These are phyloP conservation scores for Pogoniulus pusillus DNA, from an alignment of 2,797 vertebrate species.

Conservation along the genomic window DNA sequence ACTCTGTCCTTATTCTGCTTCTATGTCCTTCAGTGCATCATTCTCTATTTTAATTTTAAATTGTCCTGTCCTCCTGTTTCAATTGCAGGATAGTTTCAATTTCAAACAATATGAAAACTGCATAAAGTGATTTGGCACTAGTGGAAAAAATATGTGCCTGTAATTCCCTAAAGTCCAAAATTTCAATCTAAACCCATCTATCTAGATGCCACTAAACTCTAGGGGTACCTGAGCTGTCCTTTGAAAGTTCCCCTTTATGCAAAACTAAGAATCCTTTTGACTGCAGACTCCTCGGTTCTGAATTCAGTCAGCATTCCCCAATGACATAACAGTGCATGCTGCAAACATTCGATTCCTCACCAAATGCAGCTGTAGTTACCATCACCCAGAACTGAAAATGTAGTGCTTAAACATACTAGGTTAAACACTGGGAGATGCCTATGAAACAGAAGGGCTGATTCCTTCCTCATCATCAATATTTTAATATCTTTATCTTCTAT, in stretches of 20 bases:
- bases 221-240: background rate
- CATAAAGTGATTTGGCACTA: background rate
- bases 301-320: background rate
- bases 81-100: background rate
- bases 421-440: background rate
- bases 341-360: background rate
- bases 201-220: background rate
- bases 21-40: background rate
- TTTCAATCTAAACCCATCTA: background rate
- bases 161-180: background rate
- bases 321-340: accelerated
- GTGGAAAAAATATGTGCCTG: background rate
- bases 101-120: background rate
- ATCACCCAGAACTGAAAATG: background rate
- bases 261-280: background rate
- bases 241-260: background rate
- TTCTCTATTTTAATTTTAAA: background rate
- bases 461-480: background rate
- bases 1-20: background rate
- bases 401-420: background rate
- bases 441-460: background rate
- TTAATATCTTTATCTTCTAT: background rate
- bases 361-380: background rate
- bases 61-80: background rate
- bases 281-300: background rate